These are phyloP conservation scores for Pogonophryne albipinna DNA, from an alignment of 2,797 vertebrate species.

Conservation along the genomic window DNA sequence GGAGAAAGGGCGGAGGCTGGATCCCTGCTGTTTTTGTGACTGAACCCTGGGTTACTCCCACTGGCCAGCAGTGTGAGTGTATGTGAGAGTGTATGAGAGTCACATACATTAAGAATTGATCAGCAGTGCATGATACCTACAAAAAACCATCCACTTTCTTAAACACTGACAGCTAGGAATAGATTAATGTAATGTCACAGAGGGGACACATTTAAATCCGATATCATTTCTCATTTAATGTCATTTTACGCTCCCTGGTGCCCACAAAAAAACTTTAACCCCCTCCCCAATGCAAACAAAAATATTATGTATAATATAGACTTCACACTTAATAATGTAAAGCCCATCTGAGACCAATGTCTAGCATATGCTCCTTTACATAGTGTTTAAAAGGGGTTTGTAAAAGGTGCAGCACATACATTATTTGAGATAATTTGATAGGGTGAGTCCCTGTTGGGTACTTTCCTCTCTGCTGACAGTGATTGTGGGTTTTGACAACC, in stretches of 20 bases:
- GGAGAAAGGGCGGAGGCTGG: background rate
- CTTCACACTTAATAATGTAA: conserved; percentile 5
- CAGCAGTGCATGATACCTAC: background rate
- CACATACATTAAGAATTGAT: too few relatives aligned
- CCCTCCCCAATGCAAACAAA: background rate
- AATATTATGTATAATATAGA: background rate
- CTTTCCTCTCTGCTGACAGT: conserved; percentile 48
- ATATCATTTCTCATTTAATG: conserved; percentile 12
- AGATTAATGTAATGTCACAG: background rate
- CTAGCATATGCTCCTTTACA: conserved; percentile 5
- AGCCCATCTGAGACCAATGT: conserved; percentile 6
- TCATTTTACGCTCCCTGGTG: background rate
- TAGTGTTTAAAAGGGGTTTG: conserved; percentile 23
- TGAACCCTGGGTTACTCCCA: background rate
- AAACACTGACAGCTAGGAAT: background rate
- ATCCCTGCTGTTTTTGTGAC: background rate
- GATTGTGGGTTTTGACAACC: conserved; percentile 67
- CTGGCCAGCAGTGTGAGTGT: background rate
- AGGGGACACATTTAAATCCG: background rate
- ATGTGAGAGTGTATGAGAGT: background rate
- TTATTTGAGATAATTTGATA: conserved; percentile 55
- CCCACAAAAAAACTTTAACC: background rate
- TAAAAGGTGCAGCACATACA: conserved; percentile 30
- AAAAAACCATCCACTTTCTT: background rate
- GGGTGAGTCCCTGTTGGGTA: conserved; percentile 38